Evolutionary conservation across 2,797 vertebrate species (phyloP).

Genomic region (Chiroxiphia lanceolata): DNA sequence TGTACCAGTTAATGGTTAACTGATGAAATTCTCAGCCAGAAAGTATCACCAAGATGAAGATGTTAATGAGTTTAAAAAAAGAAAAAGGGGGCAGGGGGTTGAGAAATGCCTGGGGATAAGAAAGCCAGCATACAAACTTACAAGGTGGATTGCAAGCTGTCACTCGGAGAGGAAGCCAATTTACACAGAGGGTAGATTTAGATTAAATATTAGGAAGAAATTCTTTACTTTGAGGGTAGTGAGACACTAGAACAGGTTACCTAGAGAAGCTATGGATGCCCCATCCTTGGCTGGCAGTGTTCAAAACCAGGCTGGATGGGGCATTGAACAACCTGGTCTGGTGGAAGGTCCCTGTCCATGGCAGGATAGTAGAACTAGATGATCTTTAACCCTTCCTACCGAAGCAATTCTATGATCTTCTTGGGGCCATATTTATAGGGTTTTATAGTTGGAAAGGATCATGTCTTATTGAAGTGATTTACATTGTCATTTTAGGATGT

Average conservation of each 20-base stretch:
- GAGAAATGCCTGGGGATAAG: slow-evolving; percentile 40
- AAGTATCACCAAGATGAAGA: slow-evolving; percentile 18
- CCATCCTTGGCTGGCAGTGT: neutral
- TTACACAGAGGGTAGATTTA: neutral
- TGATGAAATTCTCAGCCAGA: neutral
- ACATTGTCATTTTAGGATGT: neutral
- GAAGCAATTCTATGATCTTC: neutral
- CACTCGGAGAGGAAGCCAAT: neutral
- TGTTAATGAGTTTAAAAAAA: slow-evolving; percentile 56
- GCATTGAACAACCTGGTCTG: neutral
- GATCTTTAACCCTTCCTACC: neutral
- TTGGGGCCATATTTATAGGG: neutral
- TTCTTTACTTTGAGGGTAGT: neutral
- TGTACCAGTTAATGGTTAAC: slow-evolving; percentile 21
- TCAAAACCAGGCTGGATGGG: neutral
- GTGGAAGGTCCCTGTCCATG: neutral
- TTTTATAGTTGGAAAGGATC: neutral
- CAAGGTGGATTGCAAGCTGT: slow-evolving; percentile 51
- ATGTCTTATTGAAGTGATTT: neutral
- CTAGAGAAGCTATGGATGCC: neutral
- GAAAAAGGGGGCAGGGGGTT: slow-evolving; percentile 1
- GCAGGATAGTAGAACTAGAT: neutral
- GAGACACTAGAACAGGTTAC: neutral
- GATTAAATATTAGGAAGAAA: neutral
- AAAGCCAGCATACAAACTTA: slow-evolving; percentile 10